Base-by-base conservation (phyloP, 2,113 vertebrate genomes). In the Mastomys coucha region DNA sequence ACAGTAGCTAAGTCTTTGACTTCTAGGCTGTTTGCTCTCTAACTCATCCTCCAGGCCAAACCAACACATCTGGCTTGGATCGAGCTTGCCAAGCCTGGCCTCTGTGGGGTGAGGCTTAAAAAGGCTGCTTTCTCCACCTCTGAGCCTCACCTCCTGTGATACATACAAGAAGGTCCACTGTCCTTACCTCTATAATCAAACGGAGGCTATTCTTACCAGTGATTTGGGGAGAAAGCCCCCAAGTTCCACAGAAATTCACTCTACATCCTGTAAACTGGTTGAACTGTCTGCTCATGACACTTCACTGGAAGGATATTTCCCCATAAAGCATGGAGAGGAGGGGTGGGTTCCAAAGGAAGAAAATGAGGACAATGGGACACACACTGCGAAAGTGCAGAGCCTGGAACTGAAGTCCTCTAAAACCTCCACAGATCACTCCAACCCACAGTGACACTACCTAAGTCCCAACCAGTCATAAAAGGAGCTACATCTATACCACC, bases 181-280 rank as follows among this genome's bases (percentile, higher is more conserved):
- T n/a, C 51, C 33, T 81, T 22, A 36, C 78, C 20, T 53, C 20
- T 51, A n/a, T 24, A 3, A 2, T 20, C 87, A 70, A 90, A 88
- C 81, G 56, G 75, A 85, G 45, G 49, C 24, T 65, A 36, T 91
- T 95, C 81, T 88, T 92, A 93, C 81, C 78, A 92, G 60, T 89
- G 22, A 33, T 16, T 86, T 90, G 16, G 39, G 16, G 69, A 73
- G 19, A 58, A 81, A 26, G 80, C 28, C 80, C 93, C 22, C 9
- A 96, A 95, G 80, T 86, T 76, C 77, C 89, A 89, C 56, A 93
- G 31, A 91, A 94, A 97, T 49, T 65, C 1, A 95, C 78, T 22
- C 19, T 67, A 95, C 77, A 89, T 12, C 56, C 73, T 85, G 0
- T 33, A 92, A 95, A 7, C 42, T 81, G 58, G 76, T 10, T 91